Conservation (phyloP, 2,113 vertebrate species). For the Panthera uncia region DNA sequence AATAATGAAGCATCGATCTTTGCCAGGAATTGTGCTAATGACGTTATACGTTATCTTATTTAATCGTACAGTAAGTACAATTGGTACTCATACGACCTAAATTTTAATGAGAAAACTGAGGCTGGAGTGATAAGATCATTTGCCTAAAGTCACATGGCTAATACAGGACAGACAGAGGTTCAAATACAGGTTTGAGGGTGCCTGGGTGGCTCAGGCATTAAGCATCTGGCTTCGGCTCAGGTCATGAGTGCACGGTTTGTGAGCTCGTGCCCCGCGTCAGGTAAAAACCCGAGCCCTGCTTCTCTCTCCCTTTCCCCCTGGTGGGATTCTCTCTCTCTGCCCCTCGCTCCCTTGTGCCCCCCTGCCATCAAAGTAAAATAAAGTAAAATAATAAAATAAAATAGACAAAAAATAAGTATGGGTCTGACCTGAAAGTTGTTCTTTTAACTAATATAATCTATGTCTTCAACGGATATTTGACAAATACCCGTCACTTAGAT, state of each 20-base stretch:
- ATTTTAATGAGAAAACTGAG: conserved; percentile 21
- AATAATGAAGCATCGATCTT: not conserved
- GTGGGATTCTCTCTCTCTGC: too few species aligned
- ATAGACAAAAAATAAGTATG: too few species aligned
- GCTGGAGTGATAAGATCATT: not conserved
- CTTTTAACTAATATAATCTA: not conserved
- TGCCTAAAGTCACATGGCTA: not conserved
- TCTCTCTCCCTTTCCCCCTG: too few species aligned
- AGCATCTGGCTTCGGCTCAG: too few species aligned
- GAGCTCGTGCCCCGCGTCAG: too few species aligned
- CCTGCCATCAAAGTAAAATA: too few species aligned
- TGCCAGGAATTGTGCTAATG: not conserved
- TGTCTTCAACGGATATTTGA: not conserved
- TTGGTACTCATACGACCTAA: not conserved
- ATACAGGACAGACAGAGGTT: not conserved
- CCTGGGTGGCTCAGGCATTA: too few species aligned
- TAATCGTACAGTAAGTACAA: not conserved
- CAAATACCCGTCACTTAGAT: not conserved
- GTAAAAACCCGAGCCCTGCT: too few species aligned
- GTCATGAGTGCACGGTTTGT: too few species aligned
- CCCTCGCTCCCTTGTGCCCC: too few species aligned
- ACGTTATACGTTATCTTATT: not conserved
- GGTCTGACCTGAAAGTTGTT: not conserved
- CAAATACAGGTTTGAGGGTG: not conserved
- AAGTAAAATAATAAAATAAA: too few species aligned